Evolutionary conservation across 2,888 invertebrate genomes (phyloP).

Genomic region (Anthophora plumipes): DNA sequence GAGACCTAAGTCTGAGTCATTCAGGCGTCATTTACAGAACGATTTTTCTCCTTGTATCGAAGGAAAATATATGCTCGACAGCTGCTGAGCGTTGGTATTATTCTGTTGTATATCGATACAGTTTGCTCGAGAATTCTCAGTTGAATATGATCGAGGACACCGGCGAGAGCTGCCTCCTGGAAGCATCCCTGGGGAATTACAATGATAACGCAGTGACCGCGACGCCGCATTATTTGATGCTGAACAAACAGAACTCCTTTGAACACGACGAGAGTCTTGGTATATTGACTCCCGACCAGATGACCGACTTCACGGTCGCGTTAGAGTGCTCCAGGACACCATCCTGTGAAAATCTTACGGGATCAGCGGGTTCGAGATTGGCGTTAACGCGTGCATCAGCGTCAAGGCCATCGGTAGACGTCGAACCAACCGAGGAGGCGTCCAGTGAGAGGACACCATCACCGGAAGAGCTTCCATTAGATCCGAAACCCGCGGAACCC

Average conservation of each 20-base stretch:
- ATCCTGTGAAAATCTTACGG: slow-evolving; percentile 87
- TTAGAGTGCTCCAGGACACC: slow-evolving; percentile 88
- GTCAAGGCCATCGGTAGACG: slow-evolving; percentile 76
- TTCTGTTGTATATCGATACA: slow-evolving; percentile 33
- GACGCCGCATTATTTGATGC: slow-evolving; percentile 79
- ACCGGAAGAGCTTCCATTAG: slow-evolving; percentile 93
- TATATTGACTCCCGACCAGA: slow-evolving; percentile 95
- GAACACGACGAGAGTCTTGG: slow-evolving; percentile 93
- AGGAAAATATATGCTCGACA: neutral
- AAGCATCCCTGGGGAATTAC: slow-evolving; percentile 57
- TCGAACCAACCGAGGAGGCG: slow-evolving; percentile 73
- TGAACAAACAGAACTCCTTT: slow-evolving; percentile 91
- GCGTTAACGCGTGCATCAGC: slow-evolving; percentile 74
- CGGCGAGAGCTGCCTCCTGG: slow-evolving; percentile 75
- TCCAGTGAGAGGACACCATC: slow-evolving; percentile 92
- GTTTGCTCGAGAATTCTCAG: slow-evolving; percentile 75
- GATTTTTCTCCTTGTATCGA: too few relatives aligned
- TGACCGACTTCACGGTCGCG: slow-evolving; percentile 89
- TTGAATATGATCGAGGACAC: slow-evolving; percentile 77
- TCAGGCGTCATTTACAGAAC: slow-evolving; percentile 2
- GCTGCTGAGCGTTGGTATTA: neutral
- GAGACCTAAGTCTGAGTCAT: neutral
- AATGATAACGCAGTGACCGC: slow-evolving; percentile 52
- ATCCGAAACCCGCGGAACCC: slow-evolving; percentile 85
- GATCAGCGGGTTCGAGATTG: slow-evolving; percentile 76